Conservation (phyloP, 2,888 invertebrate genomes). For the Drosophila nr. perissopoda region DNA sequence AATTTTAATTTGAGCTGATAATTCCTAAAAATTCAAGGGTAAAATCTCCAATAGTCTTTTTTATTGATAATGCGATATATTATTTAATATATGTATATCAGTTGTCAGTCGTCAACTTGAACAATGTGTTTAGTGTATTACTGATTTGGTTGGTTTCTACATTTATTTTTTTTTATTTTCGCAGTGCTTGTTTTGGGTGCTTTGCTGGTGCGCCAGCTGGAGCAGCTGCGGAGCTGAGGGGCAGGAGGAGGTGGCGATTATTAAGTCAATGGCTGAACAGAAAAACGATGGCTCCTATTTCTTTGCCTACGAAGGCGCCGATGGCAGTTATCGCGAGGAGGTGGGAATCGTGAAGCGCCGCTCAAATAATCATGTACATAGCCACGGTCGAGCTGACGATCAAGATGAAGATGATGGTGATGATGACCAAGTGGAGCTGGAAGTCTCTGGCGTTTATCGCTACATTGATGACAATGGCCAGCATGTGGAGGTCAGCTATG, state of each 20-base stretch:
- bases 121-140: background rate
- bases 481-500: conserved; percentile 77
- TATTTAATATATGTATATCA: background rate
- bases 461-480: conserved; percentile 77
- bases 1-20: background rate
- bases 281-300: conserved; percentile 80
- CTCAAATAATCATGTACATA: conserved; percentile 18
- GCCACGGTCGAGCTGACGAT: conserved; percentile 58
- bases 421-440: conserved; percentile 62
- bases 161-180: background rate
- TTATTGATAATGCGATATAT: background rate
- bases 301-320: conserved; percentile 74
- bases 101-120: background rate
- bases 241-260: conserved; percentile 56
- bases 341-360: conserved; percentile 65
- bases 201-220: conserved; percentile 6
- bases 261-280: conserved; percentile 70
- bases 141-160: background rate
- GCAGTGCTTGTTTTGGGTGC: conserved; percentile 34
- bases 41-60: background rate
- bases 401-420: conserved; percentile 59
- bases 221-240: background rate
- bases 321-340: conserved; percentile 81
- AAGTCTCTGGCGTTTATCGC: conserved; percentile 79
- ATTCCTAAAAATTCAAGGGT: background rate